These are phyloP conservation scores for Apamea sordens DNA, from an alignment of 2,888 invertebrate genomes.

Conservation along the genomic window DNA sequence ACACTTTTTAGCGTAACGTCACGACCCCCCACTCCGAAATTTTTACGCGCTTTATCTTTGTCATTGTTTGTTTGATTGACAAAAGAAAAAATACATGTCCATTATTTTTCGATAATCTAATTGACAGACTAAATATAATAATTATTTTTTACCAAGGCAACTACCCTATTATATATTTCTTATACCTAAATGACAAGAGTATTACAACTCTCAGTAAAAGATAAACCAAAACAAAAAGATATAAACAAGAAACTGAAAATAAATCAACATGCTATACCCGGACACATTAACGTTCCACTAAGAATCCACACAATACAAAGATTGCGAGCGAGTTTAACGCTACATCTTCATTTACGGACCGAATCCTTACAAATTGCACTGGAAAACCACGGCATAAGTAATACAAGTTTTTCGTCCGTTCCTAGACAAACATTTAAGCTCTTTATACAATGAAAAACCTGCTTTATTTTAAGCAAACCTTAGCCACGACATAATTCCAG, in stretches of 20 bases:
- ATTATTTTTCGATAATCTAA: no score
- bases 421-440: conserved; percentile 49
- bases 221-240: conserved; percentile 20
- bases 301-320: conserved; percentile 52
- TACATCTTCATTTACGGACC: conserved; percentile 54
- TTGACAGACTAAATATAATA: no score
- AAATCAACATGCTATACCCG: conserved; percentile 41
- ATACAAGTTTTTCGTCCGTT: conserved; percentile 34
- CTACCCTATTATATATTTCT: background rate
- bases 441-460: conserved; percentile 42
- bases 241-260: conserved; percentile 26
- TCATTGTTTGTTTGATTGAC: no score
- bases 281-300: conserved; percentile 49
- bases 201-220: background rate
- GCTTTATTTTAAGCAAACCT: conserved; percentile 52
- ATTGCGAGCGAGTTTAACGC: conserved; percentile 42
- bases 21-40: no score
- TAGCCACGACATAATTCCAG: conserved; percentile 55
- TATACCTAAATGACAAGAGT: background rate
- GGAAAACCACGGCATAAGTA: conserved; percentile 44
- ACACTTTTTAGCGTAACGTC: no score
- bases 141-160: no score
- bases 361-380: conserved; percentile 57
- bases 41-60: no score
- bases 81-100: no score